Evolutionary conservation across 2,888 invertebrate species (phyloP), one percentile per base, ranked within the genome.

Genomic region (Diplazon laetatorius): DNA sequence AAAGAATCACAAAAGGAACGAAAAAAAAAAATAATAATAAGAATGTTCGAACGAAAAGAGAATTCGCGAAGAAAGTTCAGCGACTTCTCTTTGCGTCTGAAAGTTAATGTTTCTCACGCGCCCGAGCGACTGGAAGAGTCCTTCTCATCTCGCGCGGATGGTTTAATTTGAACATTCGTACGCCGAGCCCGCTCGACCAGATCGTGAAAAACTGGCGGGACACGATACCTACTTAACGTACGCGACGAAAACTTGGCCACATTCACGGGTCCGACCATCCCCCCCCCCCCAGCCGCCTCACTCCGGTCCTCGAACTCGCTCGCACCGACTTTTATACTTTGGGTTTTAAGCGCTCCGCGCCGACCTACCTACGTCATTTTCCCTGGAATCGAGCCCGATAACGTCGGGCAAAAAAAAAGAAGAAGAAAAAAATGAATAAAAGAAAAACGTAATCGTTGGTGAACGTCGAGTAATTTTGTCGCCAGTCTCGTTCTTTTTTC

Each of bases 131-230:
- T n/a, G n/a, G n/a, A 6, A 25, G 30, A 30, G 30, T 30, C 62
- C 20, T n/a, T 63, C 39, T 46, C 59, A 44, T 66, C 66, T 16
- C 20, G 60, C 50, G 35, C 35, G 55, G 52, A 59, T 50, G 60
- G 63, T 30, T 78, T 78, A 74, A 74, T 78, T 70, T 65, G 52
- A 70, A 46, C 68, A 78, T 78, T 78, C 62, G 63, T 70, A 74
- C 69, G 73, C 73, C 37, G 60, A 22, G 46, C 44, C 55, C 63
- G 52, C 63, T 55, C 62, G 44, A 55, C 71, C 46, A 62, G 71
- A 72, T 72, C 63, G 71, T 63, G 57, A 63, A 72, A 65, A 72
- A 72, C 44, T 44, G 71, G 42, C 55, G 50, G 44, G 42, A 71
- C 71, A 57, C 48, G 22, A 46, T 16, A 8, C 20, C 48, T 35